phyloP scores from a whole-genome alignment of 92 coral and sea anemone genomes.

The Bergia sp. region DNA sequence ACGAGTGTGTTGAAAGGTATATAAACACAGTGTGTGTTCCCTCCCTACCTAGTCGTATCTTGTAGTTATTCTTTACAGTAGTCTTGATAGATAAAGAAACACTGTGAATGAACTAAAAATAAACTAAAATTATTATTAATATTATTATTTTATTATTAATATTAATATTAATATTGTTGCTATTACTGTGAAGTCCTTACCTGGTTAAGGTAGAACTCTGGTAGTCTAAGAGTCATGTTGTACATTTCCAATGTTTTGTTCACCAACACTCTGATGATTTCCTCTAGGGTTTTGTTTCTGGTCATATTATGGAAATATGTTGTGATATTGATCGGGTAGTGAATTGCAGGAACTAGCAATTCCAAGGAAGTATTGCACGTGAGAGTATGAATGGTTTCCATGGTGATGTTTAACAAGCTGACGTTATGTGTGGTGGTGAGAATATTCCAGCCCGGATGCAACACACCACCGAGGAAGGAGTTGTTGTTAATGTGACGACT shows the following conservation, averaged over 20 bases:
- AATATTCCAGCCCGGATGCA: constrained; percentile 63
- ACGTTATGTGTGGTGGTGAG: constrained; percentile 49
- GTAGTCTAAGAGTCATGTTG: constrained; percentile 54
- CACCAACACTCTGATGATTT: constrained; percentile 56
- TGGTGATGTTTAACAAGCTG: constrained; percentile 59
- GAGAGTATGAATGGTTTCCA: constrained; percentile 52
- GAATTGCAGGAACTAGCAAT: constrained; percentile 45
- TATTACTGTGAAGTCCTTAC: neutral
- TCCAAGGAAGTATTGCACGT: constrained; percentile 54
- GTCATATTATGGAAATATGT: constrained; percentile 50
- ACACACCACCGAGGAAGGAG: constrained; percentile 69
- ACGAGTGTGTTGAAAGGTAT: too few relatives aligned
- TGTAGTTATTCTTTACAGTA: too few relatives aligned
- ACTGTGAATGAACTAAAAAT: too few relatives aligned
- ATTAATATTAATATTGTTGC: too few relatives aligned
- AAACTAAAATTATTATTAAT: too few relatives aligned
- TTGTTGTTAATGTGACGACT: constrained; percentile 35
- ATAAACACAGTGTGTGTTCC: too few relatives aligned
- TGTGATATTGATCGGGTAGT: constrained; percentile 54
- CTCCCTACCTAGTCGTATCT: too few relatives aligned
- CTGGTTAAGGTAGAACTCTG: constrained; percentile 62
- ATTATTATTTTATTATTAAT: too few relatives aligned
- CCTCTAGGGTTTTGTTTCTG: constrained; percentile 47
- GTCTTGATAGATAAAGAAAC: too few relatives aligned
- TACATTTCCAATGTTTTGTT: constrained; percentile 61